Evolutionary conservation across 1,140 invertebrate species (phyloP).

Genomic region (Physella acuta): DNA sequence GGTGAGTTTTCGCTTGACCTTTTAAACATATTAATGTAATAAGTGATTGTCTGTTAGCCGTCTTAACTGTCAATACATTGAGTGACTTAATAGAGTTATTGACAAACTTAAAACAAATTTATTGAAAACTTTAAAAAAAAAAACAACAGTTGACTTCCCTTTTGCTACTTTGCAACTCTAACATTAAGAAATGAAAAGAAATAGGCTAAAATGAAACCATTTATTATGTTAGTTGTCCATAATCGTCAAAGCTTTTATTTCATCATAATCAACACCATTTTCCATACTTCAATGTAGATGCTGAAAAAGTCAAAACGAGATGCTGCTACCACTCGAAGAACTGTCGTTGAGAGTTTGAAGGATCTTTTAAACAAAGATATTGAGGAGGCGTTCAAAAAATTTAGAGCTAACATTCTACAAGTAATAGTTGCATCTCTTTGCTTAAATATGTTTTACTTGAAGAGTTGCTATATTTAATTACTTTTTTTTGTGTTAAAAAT

Average conservation of each 20-base stretch:
- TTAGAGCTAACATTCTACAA: conserved; percentile 38
- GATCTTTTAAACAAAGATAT: conserved; percentile 41
- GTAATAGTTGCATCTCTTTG: not conserved
- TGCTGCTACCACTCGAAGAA: conserved; percentile 29
- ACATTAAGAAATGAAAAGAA: too few relatives aligned
- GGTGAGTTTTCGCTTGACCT: conserved; percentile 30
- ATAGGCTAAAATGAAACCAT: too few relatives aligned
- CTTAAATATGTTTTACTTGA: not conserved
- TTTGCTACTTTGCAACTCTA: too few relatives aligned
- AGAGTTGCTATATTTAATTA: not conserved
- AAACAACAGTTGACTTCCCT: too few relatives aligned
- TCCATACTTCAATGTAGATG: conserved; percentile 36
- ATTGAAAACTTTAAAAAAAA: too few relatives aligned
- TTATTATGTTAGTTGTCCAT: too few relatives aligned
- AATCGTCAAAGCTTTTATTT: too few relatives aligned
- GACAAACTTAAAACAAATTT: too few relatives aligned
- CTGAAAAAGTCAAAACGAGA: conserved; percentile 55
- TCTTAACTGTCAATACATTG: too few relatives aligned
- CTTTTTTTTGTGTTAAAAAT: not conserved
- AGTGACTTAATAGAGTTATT: too few relatives aligned
- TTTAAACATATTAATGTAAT: not conserved
- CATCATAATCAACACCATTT: too few relatives aligned
- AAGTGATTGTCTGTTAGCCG: too few relatives aligned
- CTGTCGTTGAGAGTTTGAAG: conserved; percentile 37
- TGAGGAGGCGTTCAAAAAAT: conserved; percentile 40